phyloP scores from a whole-genome alignment of 1,140 invertebrate genomes.

The Chironomus striatipennis region DNA sequence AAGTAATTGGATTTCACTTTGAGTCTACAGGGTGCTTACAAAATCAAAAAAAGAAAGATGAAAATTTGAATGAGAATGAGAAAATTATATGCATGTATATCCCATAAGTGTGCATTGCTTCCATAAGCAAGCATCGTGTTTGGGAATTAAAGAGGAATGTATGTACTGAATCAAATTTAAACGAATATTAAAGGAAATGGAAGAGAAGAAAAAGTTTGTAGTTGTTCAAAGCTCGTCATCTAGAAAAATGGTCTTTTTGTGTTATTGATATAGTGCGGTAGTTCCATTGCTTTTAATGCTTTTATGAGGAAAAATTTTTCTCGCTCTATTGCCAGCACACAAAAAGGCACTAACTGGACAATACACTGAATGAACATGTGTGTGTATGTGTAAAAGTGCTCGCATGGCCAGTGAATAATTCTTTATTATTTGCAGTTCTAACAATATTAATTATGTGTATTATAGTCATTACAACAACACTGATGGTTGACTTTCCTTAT shows the following conservation, averaged over 20 bases:
- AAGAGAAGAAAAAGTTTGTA: neutral
- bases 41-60: too few relatives aligned
- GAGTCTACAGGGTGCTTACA: too few relatives aligned
- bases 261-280: constrained; percentile 11
- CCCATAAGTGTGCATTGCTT: too few relatives aligned
- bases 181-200: neutral
- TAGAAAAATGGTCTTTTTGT: constrained; percentile 18
- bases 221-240: neutral
- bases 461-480: neutral
- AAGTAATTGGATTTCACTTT: too few relatives aligned
- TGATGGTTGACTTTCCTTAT: neutral
- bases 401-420: neutral
- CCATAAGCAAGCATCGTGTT: too few relatives aligned
- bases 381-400: neutral
- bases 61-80: too few relatives aligned
- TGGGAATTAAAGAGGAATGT: too few relatives aligned
- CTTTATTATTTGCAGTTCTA: neutral
- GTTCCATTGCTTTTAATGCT: neutral
- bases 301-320: constrained; percentile 1
- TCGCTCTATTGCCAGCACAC: neutral
- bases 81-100: too few relatives aligned
- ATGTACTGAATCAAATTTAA: too few relatives aligned
- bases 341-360: too few relatives aligned
- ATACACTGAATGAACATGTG: neutral
- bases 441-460: constrained; percentile 9